Base-by-base conservation (phyloP, 2,888 invertebrate genomes). In the Stratiomys singularior region DNA sequence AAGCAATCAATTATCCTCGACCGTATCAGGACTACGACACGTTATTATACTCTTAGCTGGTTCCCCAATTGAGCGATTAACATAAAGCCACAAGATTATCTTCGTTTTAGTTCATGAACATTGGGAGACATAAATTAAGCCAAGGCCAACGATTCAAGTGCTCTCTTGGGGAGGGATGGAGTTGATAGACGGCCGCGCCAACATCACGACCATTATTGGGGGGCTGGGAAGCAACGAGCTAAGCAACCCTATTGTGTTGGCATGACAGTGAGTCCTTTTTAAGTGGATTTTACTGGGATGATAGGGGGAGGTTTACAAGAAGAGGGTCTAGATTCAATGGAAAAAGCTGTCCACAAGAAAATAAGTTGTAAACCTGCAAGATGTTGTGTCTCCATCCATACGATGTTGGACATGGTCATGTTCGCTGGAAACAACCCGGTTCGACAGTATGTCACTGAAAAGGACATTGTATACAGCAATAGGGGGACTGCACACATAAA, bases 31-130 rank as follows among this genome's bases (percentile, higher is more conserved):
- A 9, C 37, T 37, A 27, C 5, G 25, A 63, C 63, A 27, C 15
- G 15, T 37, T 37, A 9, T 37, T 52, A 15, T 52, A 52, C 52
- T 13, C 52, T 52, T 69, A 37, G 37, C 37, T 37, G 37, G 9
- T 37, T 44, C 74, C 60, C 21, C 13, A 60, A 74, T 25, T 60
- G 60, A 74, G 60, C 58, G 60, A 60, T 74, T 74, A 74, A 60
- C 74, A 58, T 74, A 74, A 74, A 72, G 5, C 74, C 60, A 30
- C 58, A 74, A 37, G 74, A 74, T 74, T 74, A 74, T 74, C 74
- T 69, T 46, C 9, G 25, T 47, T 37, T 74, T 37, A 37, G 74
- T 74, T 28, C 74, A 74, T 74, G 60, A 74, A 74, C 74, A 74
- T 30, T 4, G 25, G n/a, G 28, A n/a, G 21, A 69, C 13, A 58